Base-by-base conservation (phyloP, 2,888 invertebrate species). In the Xylota sylvarum region DNA sequence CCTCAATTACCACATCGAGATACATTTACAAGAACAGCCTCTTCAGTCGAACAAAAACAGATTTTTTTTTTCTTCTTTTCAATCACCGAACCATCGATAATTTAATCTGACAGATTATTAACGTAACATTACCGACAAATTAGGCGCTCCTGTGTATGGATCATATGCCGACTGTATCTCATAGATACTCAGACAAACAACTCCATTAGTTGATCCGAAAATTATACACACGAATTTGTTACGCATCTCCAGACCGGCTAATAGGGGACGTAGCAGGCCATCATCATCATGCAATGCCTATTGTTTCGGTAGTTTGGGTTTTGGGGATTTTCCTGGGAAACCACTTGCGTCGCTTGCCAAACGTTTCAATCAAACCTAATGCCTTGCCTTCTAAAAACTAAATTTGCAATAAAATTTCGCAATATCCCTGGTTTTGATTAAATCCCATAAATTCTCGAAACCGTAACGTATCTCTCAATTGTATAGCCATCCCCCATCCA, bases 21-120 rank as follows among this genome's bases (percentile, higher is more conserved):
- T 27, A 27, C n/a, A 55, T 19, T 50, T 43, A 9, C 5, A 52
- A n/a, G n/a, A 23, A 48, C 30, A 48, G 27, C 27, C 60, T 60
- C 55, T 50, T 65, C 17, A 50, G 9, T 65, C 3, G 6, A 78
- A 70, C 35, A 74, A 76, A 14, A 12, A 62, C 56, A 52, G 50
- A 74, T 9, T 32, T 14, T 27, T 32, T 35, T 35, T 14, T 48
- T 50, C 46, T 30, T 32, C 17, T 14, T 56, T 5, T 17, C 55
- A 43, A 37, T 19, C 80, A 80, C 23, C 72, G 76, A 76, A 76
- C 76, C 85, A 60, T 85, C 60, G 55, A 76, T 60, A 86, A 82
- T 82, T 46, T 86, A 86, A 86, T 86, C 86, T 32, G 86, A 86
- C 86, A 86, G 82, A 77, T 82, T 77, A 86, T 82, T 86, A 82